Conservation (phyloP, 2,113 vertebrate genomes). For the Ursus arctos region DNA sequence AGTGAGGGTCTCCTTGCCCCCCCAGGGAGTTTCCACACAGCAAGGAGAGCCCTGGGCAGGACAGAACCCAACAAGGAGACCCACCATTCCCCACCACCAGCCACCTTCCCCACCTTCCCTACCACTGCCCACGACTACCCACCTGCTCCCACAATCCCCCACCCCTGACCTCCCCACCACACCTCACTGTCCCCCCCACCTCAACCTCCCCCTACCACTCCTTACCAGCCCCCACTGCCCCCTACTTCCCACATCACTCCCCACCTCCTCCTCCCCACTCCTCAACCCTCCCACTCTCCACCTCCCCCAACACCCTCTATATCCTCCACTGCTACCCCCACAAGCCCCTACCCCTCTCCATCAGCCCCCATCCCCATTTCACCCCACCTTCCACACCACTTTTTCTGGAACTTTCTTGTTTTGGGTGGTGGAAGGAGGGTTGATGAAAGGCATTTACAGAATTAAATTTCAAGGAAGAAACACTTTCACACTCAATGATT, state of each 20-base stretch:
- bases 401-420: not conserved
- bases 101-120: not conserved
- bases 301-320: too few species aligned
- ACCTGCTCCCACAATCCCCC: too few species aligned
- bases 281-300: not conserved
- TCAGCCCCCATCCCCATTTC: not conserved
- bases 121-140: too few species aligned
- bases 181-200: too few species aligned
- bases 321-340: not conserved
- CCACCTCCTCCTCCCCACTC: not conserved
- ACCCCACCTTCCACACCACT: not conserved
- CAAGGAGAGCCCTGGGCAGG: not conserved
- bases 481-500: not conserved
- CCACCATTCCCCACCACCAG: fast-evolving
- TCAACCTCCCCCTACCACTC: not conserved
- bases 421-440: not conserved
- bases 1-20: fast-evolving
- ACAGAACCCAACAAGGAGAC: not conserved
- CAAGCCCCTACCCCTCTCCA: too few species aligned
- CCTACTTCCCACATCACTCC: too few species aligned
- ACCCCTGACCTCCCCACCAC: not conserved
- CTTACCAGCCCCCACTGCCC: fast-evolving
- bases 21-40: not conserved
- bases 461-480: not conserved
- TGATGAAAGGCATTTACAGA: not conserved